phyloP scores from a whole-genome alignment of 1,140 invertebrate genomes.

The Drosophila neocordata region DNA sequence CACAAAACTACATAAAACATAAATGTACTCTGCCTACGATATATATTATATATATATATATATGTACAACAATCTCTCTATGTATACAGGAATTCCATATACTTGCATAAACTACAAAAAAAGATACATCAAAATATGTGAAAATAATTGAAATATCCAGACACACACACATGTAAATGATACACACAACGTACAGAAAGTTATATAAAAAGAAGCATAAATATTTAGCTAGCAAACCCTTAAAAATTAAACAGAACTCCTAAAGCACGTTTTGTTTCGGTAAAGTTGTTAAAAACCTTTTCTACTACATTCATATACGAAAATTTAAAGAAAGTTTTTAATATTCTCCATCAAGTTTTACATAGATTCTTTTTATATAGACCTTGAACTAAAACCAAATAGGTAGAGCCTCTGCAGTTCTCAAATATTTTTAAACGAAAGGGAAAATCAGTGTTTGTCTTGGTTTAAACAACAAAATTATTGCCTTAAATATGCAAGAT shows the following conservation, averaged over 20 bases:
- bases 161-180: conserved; percentile 42
- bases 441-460: no score
- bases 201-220: conserved; percentile 37
- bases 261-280: background rate
- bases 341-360: no score
- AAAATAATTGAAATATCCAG: conserved; percentile 58
- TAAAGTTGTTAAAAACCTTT: background rate
- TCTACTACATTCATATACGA: no score
- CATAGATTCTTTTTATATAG: no score
- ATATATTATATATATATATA: background rate
- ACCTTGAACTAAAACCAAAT: no score
- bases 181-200: conserved; percentile 1
- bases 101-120: conserved; percentile 40
- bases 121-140: conserved; percentile 31
- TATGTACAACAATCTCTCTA: background rate
- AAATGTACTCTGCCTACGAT: background rate
- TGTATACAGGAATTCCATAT: conserved; percentile 26
- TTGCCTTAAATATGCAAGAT: no score
- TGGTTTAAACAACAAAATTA: no score
- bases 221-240: conserved; percentile 61
- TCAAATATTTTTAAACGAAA: no score
- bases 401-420: no score
- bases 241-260: background rate
- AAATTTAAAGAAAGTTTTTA: no score
- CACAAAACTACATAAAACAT: background rate